Evolutionary conservation across 1,140 invertebrate genomes (phyloP).

Genomic region (Conus betulinus): DNA sequence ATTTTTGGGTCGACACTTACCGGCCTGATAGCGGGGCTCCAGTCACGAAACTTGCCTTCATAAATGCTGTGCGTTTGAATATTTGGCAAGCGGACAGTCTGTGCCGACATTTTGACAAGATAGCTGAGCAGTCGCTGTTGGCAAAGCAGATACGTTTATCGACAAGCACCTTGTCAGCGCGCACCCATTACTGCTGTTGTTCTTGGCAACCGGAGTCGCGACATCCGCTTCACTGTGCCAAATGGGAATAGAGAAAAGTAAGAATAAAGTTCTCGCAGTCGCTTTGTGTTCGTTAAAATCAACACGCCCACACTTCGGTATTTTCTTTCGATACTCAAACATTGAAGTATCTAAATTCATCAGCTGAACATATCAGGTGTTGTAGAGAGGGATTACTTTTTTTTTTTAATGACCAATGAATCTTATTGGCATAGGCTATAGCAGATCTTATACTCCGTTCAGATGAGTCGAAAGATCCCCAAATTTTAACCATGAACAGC

Average conservation of each 20-base stretch:
- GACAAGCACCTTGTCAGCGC: slow-evolving; percentile 6
- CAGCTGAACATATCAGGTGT: too few species aligned
- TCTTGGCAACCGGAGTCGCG: slow-evolving; percentile 16
- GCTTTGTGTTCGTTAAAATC: too few species aligned
- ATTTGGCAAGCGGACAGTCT: slow-evolving; percentile 59
- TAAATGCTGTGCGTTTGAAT: slow-evolving; percentile 77
- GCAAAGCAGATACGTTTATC: background rate
- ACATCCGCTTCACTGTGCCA: background rate
- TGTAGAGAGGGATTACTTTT: too few species aligned
- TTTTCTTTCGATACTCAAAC: too few species aligned
- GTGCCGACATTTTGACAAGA: slow-evolving; percentile 46
- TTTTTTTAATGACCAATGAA: too few species aligned
- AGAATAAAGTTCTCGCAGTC: background rate
- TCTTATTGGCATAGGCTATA: too few species aligned
- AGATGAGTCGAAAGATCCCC: too few species aligned
- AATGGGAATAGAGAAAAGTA: background rate
- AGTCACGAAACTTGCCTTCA: slow-evolving; percentile 71
- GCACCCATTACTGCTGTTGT: slow-evolving; percentile 26
- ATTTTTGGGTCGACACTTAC: slow-evolving; percentile 53
- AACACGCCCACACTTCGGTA: too few species aligned
- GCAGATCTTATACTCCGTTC: too few species aligned
- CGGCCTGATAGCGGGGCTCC: slow-evolving; percentile 63
- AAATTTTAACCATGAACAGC: too few species aligned
- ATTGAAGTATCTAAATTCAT: too few species aligned
- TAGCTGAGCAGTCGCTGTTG: background rate